Percentiles rank a stretch among this genome's conserved stretches.
Evolutionary conservation across 2,113 vertebrate genomes (phyloP).

Genomic region (Chaetodon auriga): DNA sequence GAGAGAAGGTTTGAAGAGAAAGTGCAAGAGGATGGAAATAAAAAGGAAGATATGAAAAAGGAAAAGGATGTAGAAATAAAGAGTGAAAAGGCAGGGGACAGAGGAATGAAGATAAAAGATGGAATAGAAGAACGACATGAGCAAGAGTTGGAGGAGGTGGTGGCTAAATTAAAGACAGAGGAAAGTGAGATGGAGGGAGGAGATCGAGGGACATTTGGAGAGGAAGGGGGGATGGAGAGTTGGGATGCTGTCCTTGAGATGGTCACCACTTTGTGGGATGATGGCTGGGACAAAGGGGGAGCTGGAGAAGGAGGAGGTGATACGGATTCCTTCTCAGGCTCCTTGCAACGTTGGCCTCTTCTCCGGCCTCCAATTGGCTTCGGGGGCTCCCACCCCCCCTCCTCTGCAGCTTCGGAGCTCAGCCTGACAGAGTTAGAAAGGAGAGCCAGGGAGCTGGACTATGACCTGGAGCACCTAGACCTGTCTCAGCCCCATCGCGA

Average conservation of each 20-base stretch:
- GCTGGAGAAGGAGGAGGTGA: slow-evolving; percentile 63
- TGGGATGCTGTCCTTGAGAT: slow-evolving; percentile 85
- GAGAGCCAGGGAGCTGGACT: slow-evolving; percentile 80
- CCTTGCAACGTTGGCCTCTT: slow-evolving; percentile 84
- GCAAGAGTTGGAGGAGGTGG: slow-evolving; percentile 42
- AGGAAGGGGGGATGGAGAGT: slow-evolving; percentile 59
- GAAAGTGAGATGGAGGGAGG: slow-evolving; percentile 50
- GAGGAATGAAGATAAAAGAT: slow-evolving; percentile 15
- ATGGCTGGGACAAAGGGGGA: slow-evolving; percentile 70
- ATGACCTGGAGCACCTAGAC: slow-evolving; percentile 77
- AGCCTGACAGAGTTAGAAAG: slow-evolving; percentile 83
- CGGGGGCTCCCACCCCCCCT: slow-evolving; percentile 85
- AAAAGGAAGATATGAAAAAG: slow-evolving; percentile 41
- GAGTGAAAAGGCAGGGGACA: slow-evolving; percentile 1
- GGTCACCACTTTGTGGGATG: slow-evolving; percentile 86
- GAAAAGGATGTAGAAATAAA: slow-evolving; percentile 20
- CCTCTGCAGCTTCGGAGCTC: slow-evolving; percentile 83
- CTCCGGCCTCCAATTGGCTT: slow-evolving; percentile 84
- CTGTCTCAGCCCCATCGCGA: slow-evolving; percentile 70
- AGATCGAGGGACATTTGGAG: slow-evolving; percentile 26
- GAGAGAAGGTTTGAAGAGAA: slow-evolving; percentile 39
- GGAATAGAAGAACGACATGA: slow-evolving; percentile 13
- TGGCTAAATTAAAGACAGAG: slow-evolving; percentile 48
- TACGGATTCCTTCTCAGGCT: slow-evolving; percentile 77
- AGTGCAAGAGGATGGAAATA: slow-evolving; percentile 32